A percentile compares a stretch with the other conserved stretches of the same genome.
phyloP scores from a whole-genome alignment of 2,113 vertebrate species.

The Strix aluco region DNA sequence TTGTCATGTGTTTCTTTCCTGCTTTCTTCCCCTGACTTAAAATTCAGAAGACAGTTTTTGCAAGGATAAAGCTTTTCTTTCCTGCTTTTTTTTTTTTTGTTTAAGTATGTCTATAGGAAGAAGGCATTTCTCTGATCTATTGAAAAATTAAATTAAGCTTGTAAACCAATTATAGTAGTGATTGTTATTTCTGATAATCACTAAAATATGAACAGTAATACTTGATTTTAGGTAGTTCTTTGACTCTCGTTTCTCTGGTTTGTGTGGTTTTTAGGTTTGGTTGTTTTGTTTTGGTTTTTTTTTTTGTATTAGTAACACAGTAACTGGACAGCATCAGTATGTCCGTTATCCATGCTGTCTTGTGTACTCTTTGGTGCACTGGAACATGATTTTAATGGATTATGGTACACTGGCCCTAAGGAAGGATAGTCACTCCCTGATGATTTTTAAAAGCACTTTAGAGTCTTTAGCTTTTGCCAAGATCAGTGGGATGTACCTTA shows the following conservation, averaged over 20 bases:
- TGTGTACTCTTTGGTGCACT: not conserved
- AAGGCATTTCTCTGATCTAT: not conserved
- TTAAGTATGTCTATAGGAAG: not conserved
- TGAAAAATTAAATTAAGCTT: not conserved
- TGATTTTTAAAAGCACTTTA: not conserved
- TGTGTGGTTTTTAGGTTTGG: not conserved
- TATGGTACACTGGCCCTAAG: not conserved
- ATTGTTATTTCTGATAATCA: not conserved
- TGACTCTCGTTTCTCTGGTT: not conserved
- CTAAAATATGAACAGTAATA: not conserved
- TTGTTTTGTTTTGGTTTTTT: not conserved
- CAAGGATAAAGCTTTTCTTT: not conserved
- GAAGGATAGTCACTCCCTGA: not conserved
- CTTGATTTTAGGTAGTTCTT: not conserved
- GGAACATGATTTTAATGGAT: not conserved
- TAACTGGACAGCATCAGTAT: not conserved
- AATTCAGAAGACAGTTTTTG: not conserved
- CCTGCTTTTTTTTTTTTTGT: not conserved
- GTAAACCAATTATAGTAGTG: not conserved
- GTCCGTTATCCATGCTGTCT: fast-evolving
- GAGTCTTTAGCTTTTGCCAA: not conserved
- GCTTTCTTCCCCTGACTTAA: not conserved
- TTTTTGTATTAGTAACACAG: not conserved
- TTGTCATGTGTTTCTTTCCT: not conserved
- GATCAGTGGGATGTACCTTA: not conserved